Evolutionary conservation across 2,888 invertebrate species (phyloP), one percentile per base, ranked within the genome.

Genomic region (Melieria picta): DNA sequence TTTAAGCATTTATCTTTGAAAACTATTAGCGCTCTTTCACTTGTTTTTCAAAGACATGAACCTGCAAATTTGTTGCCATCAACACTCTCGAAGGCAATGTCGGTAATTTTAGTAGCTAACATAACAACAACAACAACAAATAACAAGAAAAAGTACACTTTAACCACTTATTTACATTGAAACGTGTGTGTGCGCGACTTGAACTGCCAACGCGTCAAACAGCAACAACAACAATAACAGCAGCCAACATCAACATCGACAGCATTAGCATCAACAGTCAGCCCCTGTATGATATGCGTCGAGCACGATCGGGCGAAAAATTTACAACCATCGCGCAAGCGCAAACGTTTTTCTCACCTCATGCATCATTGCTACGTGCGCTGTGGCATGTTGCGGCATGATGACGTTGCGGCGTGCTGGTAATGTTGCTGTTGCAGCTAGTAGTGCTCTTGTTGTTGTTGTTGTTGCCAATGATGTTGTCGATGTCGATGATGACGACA

Each of bases 271-370:
- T 56, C 69, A 55, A 63, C 55, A 56, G 56, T 63, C 62, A 42
- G 63, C 61, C 56, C 56, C 57, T 63, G 63, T 56, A 69, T 63
- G 62, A 47, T 46, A 52, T 56, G 62, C 69, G 62, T 62, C 61
- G 55, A 62, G 62, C 69, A 69, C 69, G 62, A 62, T 56, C 61
- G 13, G n/a, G 13, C 9, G 63, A 62, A 63, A 69, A 62, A 69
- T 69, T 69, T 69, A 69, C 69, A 69, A 69, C 69, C 62, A 62
- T 64, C 60, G 56, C 64, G 70, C 70, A 61, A 45, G 50, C 64
- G 64, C 70, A 64, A 65, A 64, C 48, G 55, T 65, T 70, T 64
- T 70, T 70, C 70, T 70, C 70, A 70, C 70, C 70, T 70, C 70
- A 70, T 70, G 69, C 69, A 69, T 69, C 69, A 63, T 56, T 11